phyloP scores from a whole-genome alignment of 2,797 vertebrate genomes.

The Sphenodon punctatus region DNA sequence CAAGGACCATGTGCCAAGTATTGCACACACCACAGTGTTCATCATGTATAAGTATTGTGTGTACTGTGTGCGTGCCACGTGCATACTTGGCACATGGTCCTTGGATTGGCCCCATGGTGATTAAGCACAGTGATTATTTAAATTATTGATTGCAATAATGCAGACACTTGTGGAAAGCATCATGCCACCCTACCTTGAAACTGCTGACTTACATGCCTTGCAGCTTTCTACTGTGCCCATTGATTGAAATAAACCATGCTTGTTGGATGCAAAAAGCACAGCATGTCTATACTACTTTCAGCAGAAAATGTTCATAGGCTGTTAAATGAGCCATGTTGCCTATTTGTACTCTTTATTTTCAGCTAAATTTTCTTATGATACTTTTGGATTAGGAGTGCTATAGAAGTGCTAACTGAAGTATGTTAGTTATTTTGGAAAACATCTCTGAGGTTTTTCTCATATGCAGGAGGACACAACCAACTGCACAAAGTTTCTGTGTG shows the following conservation, averaged over 20 bases:
- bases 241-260: background rate
- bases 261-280: background rate
- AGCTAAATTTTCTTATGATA: background rate
- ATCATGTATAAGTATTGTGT: no score
- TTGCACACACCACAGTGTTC: no score
- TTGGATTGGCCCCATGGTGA: no score
- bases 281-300: background rate
- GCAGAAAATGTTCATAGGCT: background rate
- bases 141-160: constrained; percentile 72
- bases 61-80: no score
- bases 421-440: background rate
- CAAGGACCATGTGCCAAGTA: no score
- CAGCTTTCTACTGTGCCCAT: background rate
- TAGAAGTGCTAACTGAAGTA: background rate
- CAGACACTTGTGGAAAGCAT: constrained; percentile 67
- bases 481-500: background rate
- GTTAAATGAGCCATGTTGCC: background rate
- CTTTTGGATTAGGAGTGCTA: no score
- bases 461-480: background rate
- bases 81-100: constrained; percentile 36
- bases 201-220: background rate
- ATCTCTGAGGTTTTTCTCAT: background rate
- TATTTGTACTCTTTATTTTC: background rate
- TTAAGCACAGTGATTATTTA: constrained; percentile 20
- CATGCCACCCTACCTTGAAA: background rate